Conservation (phyloP, 2,888 invertebrate genomes). For the Caenorhabditis sp. region DNA sequence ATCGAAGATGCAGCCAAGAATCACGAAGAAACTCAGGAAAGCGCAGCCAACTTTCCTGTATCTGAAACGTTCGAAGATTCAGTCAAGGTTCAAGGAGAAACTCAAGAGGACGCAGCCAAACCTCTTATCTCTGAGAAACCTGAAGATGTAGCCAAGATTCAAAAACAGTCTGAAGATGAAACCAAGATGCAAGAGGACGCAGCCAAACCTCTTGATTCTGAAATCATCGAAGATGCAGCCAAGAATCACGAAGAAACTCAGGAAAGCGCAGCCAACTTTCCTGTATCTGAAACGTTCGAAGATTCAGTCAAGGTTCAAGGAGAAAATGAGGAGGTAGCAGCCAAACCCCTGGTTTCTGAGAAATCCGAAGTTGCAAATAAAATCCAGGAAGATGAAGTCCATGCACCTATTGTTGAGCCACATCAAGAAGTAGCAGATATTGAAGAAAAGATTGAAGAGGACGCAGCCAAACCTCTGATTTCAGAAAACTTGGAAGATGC, state of each 20-base stretch:
- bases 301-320: conserved; percentile 1
- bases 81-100: not conserved
- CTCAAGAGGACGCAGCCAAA: conserved; percentile 12
- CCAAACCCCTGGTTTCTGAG: conserved; percentile 1
- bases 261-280: not conserved
- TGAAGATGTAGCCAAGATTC: not conserved
- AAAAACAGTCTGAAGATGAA: not conserved
- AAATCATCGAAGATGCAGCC: not conserved
- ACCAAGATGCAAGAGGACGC: conserved; percentile 5
- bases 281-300: not conserved
- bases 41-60: not conserved
- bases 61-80: not conserved
- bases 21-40: not conserved
- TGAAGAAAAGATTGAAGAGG: not conserved
- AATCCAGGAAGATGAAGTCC: conserved; percentile 4
- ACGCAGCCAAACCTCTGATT: not conserved
- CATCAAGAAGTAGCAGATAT: not conserved
- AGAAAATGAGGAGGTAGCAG: conserved; percentile 12
- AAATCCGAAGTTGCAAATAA: not conserved
- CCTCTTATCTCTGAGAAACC: conserved; percentile 1
- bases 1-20: conserved; percentile 3
- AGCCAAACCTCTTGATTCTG: not conserved
- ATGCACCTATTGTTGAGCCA: not conserved
- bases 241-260: not conserved
- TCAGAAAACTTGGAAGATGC: not conserved